Evolutionary conservation across 2,113 vertebrate species (phyloP).

Genomic region (Poecilia latipinna): DNA sequence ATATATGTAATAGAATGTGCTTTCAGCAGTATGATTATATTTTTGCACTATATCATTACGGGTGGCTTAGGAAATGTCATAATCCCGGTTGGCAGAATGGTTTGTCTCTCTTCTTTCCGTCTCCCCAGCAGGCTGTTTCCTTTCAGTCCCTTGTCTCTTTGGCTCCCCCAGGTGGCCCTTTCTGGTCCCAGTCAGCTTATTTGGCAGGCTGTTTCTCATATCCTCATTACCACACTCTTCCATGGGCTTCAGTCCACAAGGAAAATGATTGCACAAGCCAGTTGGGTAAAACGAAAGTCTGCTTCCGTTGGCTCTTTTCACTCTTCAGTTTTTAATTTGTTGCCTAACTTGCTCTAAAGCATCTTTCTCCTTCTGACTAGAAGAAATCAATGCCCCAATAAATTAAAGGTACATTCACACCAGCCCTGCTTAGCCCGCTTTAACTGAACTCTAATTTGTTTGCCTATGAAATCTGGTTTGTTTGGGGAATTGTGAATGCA

Average conservation of each 20-base stretch:
- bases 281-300: not conserved
- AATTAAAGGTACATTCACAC: not conserved
- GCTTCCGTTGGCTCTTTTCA: not conserved
- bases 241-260: not conserved
- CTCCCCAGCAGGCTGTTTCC: not conserved
- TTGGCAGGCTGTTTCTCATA: not conserved
- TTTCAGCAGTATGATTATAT: not conserved
- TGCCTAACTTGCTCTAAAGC: not conserved
- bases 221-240: not conserved
- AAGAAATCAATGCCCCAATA: not conserved
- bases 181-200: not conserved
- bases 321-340: not conserved
- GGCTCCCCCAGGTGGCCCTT: not conserved
- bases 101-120: not conserved
- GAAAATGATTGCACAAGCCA: not conserved
- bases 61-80: not conserved
- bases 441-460: too few species aligned
- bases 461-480: too few species aligned
- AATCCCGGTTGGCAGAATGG: not conserved
- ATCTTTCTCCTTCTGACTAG: not conserved
- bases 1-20: not conserved
- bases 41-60: not conserved
- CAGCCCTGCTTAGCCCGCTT: too few species aligned
- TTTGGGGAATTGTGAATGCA: too few species aligned
- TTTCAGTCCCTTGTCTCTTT: not conserved